phyloP scores from a whole-genome alignment of 2,797 vertebrate genomes.

The Acrocephalus scirpaceus region DNA sequence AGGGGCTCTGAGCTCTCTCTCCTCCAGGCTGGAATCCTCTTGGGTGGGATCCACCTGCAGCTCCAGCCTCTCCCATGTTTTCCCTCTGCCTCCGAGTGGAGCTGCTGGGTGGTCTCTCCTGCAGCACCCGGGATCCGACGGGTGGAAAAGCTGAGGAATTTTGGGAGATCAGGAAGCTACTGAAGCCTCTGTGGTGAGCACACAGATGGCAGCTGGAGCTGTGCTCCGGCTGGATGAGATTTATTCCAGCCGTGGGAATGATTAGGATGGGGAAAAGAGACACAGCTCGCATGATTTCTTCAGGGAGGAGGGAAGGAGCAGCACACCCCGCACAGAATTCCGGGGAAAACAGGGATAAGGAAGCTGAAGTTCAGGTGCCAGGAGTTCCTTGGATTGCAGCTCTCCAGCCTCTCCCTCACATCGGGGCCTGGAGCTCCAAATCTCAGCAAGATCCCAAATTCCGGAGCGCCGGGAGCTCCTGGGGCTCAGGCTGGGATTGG shows the following conservation, averaged over 20 bases:
- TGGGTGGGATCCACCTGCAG: not conserved
- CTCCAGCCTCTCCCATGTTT: rapidly evolving
- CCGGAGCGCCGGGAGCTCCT: not conserved
- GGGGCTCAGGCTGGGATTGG: not conserved
- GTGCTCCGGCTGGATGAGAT: not conserved
- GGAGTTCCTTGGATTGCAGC: not conserved
- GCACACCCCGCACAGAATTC: rapidly evolving
- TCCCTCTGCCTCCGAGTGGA: not conserved
- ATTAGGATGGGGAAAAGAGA: not conserved
- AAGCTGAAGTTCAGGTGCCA: not conserved
- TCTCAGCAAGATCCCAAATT: not conserved
- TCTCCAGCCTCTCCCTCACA: not conserved
- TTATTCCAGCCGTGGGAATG: not conserved
- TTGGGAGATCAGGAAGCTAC: not conserved
- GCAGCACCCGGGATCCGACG: not conserved
- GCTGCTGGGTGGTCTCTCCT: constrained; percentile 25
- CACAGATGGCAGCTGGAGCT: constrained; percentile 5
- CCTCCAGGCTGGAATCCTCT: not conserved
- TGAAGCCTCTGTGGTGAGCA: not conserved
- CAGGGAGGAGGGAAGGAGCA: not conserved
- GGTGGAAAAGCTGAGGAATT: not conserved
- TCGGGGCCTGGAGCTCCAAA: not conserved
- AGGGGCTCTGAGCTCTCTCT: not conserved
- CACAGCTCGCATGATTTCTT: rapidly evolving
- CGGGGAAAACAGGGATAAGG: not conserved